Conservation (phyloP, 2,888 invertebrate genomes). For the Scrobipalpa costella region DNA sequence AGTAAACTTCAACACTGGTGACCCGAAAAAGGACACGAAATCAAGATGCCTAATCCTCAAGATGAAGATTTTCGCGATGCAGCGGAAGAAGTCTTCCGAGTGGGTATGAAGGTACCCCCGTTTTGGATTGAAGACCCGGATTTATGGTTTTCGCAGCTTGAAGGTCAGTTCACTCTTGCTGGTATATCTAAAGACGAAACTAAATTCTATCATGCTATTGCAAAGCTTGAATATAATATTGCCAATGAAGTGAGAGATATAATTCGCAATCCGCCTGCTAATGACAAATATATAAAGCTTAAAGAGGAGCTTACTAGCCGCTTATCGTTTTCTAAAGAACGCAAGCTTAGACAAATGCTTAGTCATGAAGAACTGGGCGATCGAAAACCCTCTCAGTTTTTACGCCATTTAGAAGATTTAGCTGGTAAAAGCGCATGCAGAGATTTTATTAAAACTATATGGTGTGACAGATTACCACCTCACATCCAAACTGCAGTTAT, state of each 20-base stretch:
- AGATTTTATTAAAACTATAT: not conserved
- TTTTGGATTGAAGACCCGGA: conserved; percentile 30
- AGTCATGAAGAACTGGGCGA: conserved; percentile 29
- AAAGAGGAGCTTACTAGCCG: conserved; percentile 21
- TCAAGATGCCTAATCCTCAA: not conserved
- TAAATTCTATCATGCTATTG: conserved; percentile 16
- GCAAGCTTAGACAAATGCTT: conserved; percentile 21
- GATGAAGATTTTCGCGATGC: not conserved
- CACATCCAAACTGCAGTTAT: not conserved
- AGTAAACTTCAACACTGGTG: no score
- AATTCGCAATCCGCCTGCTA: conserved; percentile 29
- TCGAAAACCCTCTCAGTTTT: no score
- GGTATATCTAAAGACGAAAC: conserved; percentile 24
- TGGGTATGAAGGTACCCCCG: conserved; percentile 25
- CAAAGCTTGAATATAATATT: conserved; percentile 30
- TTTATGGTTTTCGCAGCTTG: conserved; percentile 30
- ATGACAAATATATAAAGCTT: conserved; percentile 1
- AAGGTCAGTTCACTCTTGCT: conserved; percentile 28
- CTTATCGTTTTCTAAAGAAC: conserved; percentile 18
- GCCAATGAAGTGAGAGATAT: conserved; percentile 32
- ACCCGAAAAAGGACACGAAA: not conserved
- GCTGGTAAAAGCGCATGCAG: not conserved
- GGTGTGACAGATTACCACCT: conserved; percentile 7
- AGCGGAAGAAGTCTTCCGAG: conserved; percentile 16
- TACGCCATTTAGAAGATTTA: no score